Conservation (phyloP, 2,113 vertebrate genomes). For the Sterna hirundo region DNA sequence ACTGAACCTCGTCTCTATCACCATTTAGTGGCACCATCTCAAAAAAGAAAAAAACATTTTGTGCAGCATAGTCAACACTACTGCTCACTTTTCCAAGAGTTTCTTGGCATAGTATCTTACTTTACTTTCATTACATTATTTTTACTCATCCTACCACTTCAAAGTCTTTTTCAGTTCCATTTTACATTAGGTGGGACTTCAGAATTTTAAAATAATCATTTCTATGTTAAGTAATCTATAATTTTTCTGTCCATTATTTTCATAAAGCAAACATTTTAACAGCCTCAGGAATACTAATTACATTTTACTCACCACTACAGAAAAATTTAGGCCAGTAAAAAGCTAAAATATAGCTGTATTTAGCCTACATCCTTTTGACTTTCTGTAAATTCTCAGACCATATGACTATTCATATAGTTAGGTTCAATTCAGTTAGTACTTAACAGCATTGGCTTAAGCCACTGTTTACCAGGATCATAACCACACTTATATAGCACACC, state of each 20-base stretch:
- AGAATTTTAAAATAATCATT: neutral
- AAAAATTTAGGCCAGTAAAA: neutral
- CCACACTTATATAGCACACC: neutral
- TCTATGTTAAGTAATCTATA: neutral
- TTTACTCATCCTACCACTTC: neutral
- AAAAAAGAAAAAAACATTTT: neutral
- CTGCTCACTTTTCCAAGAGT: neutral
- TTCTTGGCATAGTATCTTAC: neutral
- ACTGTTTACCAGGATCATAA: neutral
- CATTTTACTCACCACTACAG: neutral
- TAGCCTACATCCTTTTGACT: neutral
- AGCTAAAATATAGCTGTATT: neutral
- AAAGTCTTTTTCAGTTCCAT: neutral
- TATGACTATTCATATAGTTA: neutral
- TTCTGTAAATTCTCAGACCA: neutral
- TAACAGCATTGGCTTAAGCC: neutral
- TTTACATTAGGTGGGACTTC: neutral
- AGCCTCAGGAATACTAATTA: neutral
- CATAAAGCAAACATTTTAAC: neutral
- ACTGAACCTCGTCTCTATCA: neutral
- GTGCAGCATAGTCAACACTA: neutral
- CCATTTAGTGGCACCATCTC: neutral
- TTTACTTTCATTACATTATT: neutral
- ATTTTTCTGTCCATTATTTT: neutral
- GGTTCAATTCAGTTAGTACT: neutral